A percentile compares a stretch with the other conserved stretches of the same genome.
These are phyloP conservation scores for Piscicola geometra DNA, from an alignment of 2,888 invertebrate genomes.

Conservation along the genomic window DNA sequence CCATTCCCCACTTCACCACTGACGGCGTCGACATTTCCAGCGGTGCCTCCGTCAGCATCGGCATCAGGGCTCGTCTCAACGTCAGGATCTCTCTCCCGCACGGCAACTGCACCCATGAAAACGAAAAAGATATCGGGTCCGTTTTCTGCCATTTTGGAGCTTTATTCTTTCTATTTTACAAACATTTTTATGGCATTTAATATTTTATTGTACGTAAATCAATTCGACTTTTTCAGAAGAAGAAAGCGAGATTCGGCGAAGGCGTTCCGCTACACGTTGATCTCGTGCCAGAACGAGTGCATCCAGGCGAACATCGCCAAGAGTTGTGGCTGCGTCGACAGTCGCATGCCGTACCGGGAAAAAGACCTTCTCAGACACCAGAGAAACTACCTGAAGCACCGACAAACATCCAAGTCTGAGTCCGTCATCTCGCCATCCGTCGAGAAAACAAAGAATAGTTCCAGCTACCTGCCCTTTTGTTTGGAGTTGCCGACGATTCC, in stretches of 20 bases:
- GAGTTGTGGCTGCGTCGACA: slow-evolving; percentile 43
- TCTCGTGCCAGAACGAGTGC: slow-evolving; percentile 45
- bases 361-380: slow-evolving; percentile 3
- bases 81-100: slow-evolving; percentile 42
- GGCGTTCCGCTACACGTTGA: slow-evolving; percentile 43
- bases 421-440: no score
- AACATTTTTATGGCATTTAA: not conserved
- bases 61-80: slow-evolving; percentile 44
- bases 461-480: slow-evolving; percentile 40
- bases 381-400: not conserved
- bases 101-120: slow-evolving; percentile 43
- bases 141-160: no score
- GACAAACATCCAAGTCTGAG: not conserved
- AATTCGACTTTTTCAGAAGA: not conserved
- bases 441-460: not conserved
- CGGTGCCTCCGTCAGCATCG: slow-evolving; percentile 44
- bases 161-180: not conserved
- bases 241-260: not conserved
- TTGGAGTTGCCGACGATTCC: slow-evolving; percentile 38
- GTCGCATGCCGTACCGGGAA: slow-evolving; percentile 27
- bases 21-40: slow-evolving; percentile 44
- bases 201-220: not conserved
- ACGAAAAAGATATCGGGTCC: not conserved
- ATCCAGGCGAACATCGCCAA: slow-evolving; percentile 43
- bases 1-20: slow-evolving; percentile 43